These are phyloP conservation scores for Coreius guichenoti DNA, from an alignment of 2,797 vertebrate species.

Conservation along the genomic window DNA sequence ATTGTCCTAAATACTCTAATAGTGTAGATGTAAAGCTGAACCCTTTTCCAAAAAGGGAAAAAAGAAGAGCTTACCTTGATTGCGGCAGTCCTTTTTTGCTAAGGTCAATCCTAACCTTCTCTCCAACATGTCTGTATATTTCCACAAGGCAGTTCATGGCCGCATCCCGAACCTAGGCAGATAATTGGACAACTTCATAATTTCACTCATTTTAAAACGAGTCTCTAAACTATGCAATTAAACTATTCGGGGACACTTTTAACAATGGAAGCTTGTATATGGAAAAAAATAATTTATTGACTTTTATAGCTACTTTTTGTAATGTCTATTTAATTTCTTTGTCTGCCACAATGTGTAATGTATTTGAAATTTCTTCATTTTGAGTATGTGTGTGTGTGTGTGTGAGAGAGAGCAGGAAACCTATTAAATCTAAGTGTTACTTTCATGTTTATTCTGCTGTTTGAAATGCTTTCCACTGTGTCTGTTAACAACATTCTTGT, in stretches of 20 bases:
- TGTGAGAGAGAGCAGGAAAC: too few species aligned
- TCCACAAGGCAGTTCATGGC: constrained; percentile 97
- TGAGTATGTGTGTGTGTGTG: background rate
- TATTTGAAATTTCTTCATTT: background rate
- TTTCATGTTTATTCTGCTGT: background rate
- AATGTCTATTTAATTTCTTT: background rate
- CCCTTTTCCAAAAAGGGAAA: background rate
- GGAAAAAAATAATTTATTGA: background rate
- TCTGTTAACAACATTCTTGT: background rate
- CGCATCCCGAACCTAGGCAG: constrained; percentile 89
- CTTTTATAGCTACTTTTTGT: background rate
- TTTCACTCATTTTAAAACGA: background rate
- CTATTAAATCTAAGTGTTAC: background rate
- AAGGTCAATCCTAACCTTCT: constrained; percentile 95
- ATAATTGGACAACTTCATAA: background rate
- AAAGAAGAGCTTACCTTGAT: constrained; percentile 83
- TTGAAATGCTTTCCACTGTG: background rate
- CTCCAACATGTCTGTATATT: constrained; percentile 97
- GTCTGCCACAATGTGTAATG: background rate
- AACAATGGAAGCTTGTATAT: background rate
- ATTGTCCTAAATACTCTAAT: background rate
- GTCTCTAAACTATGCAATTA: background rate
- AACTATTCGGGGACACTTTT: background rate
- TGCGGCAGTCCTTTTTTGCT: constrained; percentile 98
- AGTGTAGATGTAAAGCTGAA: background rate